phyloP scores from a whole-genome alignment of 2,888 invertebrate species.

The Poecilus cupreus region DNA sequence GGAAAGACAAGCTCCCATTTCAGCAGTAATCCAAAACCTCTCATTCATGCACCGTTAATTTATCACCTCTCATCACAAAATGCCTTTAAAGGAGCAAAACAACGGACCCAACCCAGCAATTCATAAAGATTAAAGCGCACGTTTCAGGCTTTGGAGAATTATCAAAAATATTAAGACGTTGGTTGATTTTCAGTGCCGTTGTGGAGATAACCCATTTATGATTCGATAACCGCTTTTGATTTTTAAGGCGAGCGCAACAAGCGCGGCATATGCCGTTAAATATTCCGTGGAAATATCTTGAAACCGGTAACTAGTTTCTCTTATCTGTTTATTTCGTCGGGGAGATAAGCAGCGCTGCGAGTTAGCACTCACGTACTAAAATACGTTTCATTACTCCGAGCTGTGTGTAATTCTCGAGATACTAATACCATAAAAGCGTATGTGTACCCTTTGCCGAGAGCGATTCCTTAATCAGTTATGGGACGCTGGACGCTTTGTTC shows the following conservation, averaged over 20 bases:
- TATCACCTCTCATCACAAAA: constrained; percentile 24
- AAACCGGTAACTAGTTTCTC: constrained; percentile 33
- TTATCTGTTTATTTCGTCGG: constrained; percentile 40
- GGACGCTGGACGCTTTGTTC: neutral
- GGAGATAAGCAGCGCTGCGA: constrained; percentile 43
- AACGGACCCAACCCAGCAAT: neutral
- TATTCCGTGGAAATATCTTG: constrained; percentile 22
- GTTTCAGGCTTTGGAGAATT: neutral
- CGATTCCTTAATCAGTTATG: constrained; percentile 27
- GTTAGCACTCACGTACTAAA: constrained; percentile 53
- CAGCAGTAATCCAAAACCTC: constrained; percentile 23
- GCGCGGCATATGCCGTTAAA: constrained; percentile 23
- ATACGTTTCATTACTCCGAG: constrained; percentile 52
- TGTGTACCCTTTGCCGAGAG: constrained; percentile 22
- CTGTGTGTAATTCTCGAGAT: constrained; percentile 46
- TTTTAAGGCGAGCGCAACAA: neutral
- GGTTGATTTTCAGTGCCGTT: too few species aligned
- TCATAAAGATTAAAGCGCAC: constrained; percentile 16
- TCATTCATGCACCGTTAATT: constrained; percentile 43
- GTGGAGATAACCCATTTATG: constrained; percentile 16
- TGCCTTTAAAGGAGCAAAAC: constrained; percentile 14
- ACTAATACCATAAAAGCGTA: constrained; percentile 48
- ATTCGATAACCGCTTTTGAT: constrained; percentile 18
- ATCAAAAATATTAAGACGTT: constrained; percentile 39
- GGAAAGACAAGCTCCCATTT: constrained; percentile 20